Evolutionary conservation across 2,113 vertebrate genomes (phyloP).

Genomic region (Cephalopholis sonnerati): DNA sequence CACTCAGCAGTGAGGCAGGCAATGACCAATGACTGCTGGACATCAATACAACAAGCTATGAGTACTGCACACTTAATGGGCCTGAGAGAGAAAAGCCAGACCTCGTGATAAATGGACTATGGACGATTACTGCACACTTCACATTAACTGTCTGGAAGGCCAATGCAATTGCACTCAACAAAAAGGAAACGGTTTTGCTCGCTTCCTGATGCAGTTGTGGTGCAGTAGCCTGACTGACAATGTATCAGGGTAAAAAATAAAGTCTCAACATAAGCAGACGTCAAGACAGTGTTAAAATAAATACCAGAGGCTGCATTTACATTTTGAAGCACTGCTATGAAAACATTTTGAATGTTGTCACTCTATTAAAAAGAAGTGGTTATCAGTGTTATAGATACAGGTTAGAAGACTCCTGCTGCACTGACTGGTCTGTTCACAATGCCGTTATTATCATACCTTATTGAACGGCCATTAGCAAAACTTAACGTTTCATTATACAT

Average conservation of each 20-base stretch:
- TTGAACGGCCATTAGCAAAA: no score
- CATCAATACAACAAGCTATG: constrained; percentile 61
- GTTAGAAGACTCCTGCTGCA: no score
- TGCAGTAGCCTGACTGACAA: background rate
- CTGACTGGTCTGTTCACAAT: no score
- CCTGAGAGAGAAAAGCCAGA: constrained; percentile 28
- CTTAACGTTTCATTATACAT: no score
- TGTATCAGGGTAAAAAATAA: background rate
- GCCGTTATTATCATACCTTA: no score
- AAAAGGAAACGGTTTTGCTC: constrained; percentile 31
- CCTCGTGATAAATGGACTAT: constrained; percentile 60
- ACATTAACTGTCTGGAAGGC: constrained; percentile 58
- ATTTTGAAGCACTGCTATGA: background rate
- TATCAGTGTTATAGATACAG: no score
- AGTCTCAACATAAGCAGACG: background rate
- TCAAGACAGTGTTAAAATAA: background rate
- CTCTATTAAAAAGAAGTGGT: no score
- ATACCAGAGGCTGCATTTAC: background rate
- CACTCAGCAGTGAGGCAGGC: constrained; percentile 40
- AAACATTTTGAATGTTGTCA: background rate
- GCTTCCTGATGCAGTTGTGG: constrained; percentile 23
- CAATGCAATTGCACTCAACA: constrained; percentile 50
- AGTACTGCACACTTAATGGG: constrained; percentile 70
- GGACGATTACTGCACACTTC: constrained; percentile 21
- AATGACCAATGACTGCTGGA: constrained; percentile 42